Evolutionary conservation across 1,140 invertebrate species (phyloP).

Genomic region (Papilio polyxenes): DNA sequence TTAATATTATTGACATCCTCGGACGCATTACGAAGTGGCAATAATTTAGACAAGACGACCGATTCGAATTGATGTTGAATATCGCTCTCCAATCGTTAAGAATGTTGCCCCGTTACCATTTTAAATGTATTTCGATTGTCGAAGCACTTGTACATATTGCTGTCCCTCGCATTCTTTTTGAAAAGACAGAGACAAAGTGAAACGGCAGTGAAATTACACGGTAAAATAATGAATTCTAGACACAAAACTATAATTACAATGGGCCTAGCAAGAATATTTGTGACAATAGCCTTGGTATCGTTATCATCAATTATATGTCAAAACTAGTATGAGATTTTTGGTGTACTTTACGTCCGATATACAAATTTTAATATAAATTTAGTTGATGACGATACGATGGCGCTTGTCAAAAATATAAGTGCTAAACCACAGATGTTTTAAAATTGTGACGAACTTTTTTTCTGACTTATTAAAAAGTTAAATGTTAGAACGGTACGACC

Average conservation of each 20-base stretch:
- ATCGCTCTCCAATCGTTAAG: constrained; percentile 13
- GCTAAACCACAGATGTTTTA: background rate
- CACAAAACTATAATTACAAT: background rate
- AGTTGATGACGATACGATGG: no score
- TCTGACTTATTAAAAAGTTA: background rate
- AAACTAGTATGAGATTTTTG: background rate
- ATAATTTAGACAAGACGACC: constrained; percentile 23
- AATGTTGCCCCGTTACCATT: background rate
- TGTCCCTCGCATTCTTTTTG: background rate
- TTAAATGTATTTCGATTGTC: background rate
- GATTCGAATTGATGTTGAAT: constrained; percentile 14
- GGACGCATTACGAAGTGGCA: constrained; percentile 1
- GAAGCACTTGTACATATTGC: background rate
- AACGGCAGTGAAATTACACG: background rate
- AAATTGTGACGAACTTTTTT: background rate
- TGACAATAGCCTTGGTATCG: no score
- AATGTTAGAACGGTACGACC: background rate
- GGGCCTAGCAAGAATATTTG: no score
- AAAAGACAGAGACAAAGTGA: background rate
- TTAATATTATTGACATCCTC: constrained; percentile 17
- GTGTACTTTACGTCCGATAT: no score
- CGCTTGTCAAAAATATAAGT: no score
- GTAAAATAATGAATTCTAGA: background rate
- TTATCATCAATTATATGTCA: no score
- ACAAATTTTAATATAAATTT: no score